Conservation (phyloP, 2,797 vertebrate species). For the Sorex maritimensis region DNA sequence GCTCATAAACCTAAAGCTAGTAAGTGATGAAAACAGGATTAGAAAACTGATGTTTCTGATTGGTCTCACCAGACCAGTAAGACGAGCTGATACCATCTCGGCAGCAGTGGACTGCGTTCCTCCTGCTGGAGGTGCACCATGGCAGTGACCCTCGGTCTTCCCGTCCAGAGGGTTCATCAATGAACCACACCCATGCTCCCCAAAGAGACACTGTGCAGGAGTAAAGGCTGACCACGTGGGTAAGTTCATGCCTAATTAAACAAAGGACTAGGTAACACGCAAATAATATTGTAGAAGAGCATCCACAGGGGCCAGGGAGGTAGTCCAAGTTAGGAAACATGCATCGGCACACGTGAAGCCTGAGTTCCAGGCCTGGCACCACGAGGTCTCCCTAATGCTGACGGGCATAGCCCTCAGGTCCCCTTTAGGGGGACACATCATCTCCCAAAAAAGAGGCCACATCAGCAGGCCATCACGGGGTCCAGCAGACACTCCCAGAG, state of each 20-base stretch:
- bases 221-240: slow-evolving; percentile 42
- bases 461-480: background rate
- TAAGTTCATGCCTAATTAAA: slow-evolving; percentile 45
- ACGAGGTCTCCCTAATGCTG: too few species aligned
- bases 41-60: slow-evolving; percentile 56
- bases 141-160: background rate
- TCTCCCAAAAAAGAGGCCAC: slow-evolving; percentile 18
- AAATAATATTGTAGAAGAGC: background rate
- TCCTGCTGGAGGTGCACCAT: background rate
- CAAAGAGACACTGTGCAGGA: slow-evolving; percentile 32
- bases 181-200: background rate
- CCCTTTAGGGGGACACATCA: too few species aligned
- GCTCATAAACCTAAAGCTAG: background rate
- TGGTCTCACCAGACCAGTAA: slow-evolving; percentile 69
- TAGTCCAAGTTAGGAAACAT: too few species aligned
- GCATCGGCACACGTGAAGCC: too few species aligned
- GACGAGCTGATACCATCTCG: slow-evolving; percentile 14
- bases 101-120: background rate
- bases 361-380: too few species aligned
- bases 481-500: too few species aligned
- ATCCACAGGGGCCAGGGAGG: too few species aligned
- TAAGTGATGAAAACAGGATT: slow-evolving; percentile 52
- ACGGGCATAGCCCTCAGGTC: too few species aligned
- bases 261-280: background rate
- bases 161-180: background rate